Evolutionary conservation across 2,113 vertebrate genomes (phyloP), one percentile per base, ranked within the genome.

Genomic region (Abramis brama): DNA sequence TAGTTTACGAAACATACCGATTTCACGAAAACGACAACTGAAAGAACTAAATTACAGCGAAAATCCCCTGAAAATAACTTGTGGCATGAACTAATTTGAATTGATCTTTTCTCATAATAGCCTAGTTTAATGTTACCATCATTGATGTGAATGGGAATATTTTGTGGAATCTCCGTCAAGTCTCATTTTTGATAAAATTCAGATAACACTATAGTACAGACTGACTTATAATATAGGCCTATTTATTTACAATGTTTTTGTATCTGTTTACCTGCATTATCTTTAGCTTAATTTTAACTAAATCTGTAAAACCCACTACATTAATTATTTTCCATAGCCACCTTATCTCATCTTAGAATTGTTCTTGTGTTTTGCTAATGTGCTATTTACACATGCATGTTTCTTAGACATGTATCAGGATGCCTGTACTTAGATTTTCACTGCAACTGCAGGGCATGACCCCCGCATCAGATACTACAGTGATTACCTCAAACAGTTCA

Each of bases 401-500:
- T 7, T 12, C n/a, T 50, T 43, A 43, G 7, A 43, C 1, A 8
- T 43, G 73, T 45, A n/a, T 82, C 27, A 52, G 27, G 27, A 71
- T 11, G 64, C 30, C 10, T 57, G 21, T 6, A 23, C 19, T 57
- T 52, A 17, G 50, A 52, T 43, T 64, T 76, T 77, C 39, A 64
- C 25, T 23, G 57, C 79, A 13, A 33, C 50, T 75, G n/a, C n/a
- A n/a, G 27, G 1, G 64, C 19, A 36, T 39, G 21, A 50, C 71
- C 23, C 36, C 59, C 23, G 21, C 78, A 73, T 17, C 7, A 81
- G 70, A 30, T 30, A 47, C 25, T 60, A 30, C 15, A 76, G 73
- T 19, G 30, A 81, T 79, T 79, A 39, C 55, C 39, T 78, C 50
- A 39, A 50, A 79, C 25, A n/a, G 79, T 85, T 77, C 59, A 85